These are phyloP conservation scores for Mergus octosetaceus DNA, from an alignment of 2,797 vertebrate genomes.

Conservation along the genomic window DNA sequence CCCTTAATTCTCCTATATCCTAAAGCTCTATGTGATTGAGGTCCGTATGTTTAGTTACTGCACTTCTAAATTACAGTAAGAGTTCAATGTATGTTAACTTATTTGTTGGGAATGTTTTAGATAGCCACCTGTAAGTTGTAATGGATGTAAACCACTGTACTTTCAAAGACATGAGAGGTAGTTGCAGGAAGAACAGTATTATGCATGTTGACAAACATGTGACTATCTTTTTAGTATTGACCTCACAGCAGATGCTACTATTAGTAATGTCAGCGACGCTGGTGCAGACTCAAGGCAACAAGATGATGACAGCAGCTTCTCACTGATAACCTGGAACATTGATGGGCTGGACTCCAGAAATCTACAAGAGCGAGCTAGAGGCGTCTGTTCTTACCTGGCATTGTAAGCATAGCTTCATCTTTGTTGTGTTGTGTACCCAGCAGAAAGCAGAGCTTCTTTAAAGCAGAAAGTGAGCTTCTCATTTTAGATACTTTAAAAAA, in stretches of 20 bases:
- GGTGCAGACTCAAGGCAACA: constrained; percentile 35
- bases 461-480: not conserved
- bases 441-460: too few species aligned
- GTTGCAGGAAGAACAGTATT: not conserved
- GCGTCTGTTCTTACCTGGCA: constrained; percentile 87
- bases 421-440: not conserved
- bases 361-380: constrained; percentile 85
- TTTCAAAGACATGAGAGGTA: not conserved
- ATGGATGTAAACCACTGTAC: not conserved
- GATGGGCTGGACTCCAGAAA: constrained; percentile 89
- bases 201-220: not conserved
- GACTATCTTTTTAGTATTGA: constrained; percentile 83
- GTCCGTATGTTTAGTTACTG: not conserved
- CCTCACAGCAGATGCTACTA: constrained; percentile 82
- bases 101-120: not conserved
- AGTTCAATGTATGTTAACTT: not conserved
- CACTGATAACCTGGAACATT: constrained; percentile 93
- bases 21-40: not conserved
- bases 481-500: not conserved
- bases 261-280: not conserved
- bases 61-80: not conserved
- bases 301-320: constrained; percentile 83
- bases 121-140: not conserved
- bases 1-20: not conserved
- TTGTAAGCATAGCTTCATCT: constrained; percentile 81